These are phyloP conservation scores for Drosophila rubida DNA, from an alignment of 2,888 invertebrate species.

Conservation along the genomic window DNA sequence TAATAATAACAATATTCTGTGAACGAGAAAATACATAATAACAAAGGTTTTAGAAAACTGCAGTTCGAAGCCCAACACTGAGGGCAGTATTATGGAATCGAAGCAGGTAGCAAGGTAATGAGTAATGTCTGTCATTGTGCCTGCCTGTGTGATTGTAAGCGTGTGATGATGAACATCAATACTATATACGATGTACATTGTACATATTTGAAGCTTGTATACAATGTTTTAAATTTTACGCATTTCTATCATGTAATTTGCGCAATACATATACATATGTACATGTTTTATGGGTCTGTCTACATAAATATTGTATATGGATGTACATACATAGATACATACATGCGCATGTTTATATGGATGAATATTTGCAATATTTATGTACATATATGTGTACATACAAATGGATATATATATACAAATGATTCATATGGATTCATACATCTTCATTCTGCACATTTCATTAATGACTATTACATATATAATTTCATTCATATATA, in stretches of 20 bases:
- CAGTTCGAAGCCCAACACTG: not conserved
- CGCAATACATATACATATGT: not conserved
- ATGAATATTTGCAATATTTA: not conserved
- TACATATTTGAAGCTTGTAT: too few species aligned
- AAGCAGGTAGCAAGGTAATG: conserved; percentile 43
- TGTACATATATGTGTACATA: not conserved
- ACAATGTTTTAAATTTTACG: too few species aligned
- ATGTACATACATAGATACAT: not conserved
- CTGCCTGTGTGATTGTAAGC: not conserved
- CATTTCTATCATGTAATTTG: too few species aligned
- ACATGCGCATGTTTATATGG: not conserved
- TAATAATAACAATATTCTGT: not conserved
- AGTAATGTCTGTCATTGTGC: conserved; percentile 37
- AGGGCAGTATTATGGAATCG: conserved; percentile 2
- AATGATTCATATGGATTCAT: too few species aligned
- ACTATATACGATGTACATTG: not conserved
- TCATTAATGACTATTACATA: too few species aligned
- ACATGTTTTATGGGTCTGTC: not conserved
- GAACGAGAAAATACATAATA: not conserved
- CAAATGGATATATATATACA: not conserved
- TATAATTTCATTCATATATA: too few species aligned
- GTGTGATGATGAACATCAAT: not conserved
- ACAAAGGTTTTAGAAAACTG: not conserved
- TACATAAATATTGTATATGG: not conserved
- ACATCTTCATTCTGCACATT: too few species aligned